Evolutionary conservation across 2,888 invertebrate genomes (phyloP).

Genomic region (Hyposoter dolosus): DNA sequence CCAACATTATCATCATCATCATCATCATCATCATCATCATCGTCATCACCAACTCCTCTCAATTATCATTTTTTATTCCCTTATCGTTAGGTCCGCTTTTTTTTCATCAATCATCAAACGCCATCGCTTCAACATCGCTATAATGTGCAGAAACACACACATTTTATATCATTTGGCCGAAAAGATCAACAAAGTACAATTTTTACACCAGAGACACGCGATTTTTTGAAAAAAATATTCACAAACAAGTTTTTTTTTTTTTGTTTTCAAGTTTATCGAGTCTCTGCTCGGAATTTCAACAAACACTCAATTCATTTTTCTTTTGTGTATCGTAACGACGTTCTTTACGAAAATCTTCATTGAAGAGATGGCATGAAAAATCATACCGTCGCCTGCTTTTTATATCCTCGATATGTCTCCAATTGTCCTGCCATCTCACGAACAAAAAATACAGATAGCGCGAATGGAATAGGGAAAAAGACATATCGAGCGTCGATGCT

Average conservation of each 20-base stretch:
- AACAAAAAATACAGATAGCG: not conserved
- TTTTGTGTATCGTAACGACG: not conserved
- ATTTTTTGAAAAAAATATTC: not conserved
- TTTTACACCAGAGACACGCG: too few species aligned
- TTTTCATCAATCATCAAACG: not conserved
- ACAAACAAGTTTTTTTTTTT: not conserved
- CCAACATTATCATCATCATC: slow-evolving; percentile 7
- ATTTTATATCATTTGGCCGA: not conserved
- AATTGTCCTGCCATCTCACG: not conserved
- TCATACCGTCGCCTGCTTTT: not conserved
- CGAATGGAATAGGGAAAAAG: not conserved
- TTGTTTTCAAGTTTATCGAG: not conserved
- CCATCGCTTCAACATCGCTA: not conserved
- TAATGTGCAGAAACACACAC: not conserved
- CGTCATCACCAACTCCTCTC: not conserved
- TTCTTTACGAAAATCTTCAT: not conserved
- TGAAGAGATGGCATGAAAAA: not conserved
- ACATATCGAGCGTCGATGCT: not conserved
- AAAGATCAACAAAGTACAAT: not conserved
- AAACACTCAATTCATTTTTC: not conserved
- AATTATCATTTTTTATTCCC: slow-evolving; percentile 15
- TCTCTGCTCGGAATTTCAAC: not conserved
- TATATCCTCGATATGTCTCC: not conserved
- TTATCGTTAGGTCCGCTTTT: not conserved
- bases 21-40: slow-evolving; percentile 18